Percentiles rank a stretch among this genome's conserved stretches.
Conservation (phyloP, 2,797 vertebrate species). For the Todus mexicanus region DNA sequence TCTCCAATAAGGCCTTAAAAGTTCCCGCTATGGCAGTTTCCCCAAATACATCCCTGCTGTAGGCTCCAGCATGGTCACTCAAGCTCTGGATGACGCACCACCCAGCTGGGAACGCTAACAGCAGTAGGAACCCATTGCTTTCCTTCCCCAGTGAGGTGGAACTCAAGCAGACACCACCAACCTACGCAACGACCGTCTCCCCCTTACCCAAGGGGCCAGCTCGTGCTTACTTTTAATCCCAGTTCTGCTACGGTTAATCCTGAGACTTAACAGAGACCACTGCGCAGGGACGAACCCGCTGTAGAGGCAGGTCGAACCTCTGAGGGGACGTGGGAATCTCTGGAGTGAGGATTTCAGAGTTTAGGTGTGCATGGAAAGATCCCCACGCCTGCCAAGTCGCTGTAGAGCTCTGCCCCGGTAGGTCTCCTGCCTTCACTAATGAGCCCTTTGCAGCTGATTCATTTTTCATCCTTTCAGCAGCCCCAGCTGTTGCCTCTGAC, state of each 20-base stretch:
- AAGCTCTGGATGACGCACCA: neutral
- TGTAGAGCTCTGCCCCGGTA: neutral
- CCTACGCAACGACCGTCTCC: neutral
- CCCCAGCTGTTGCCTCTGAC: constrained; percentile 43
- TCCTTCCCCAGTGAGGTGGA: neutral
- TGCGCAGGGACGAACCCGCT: neutral
- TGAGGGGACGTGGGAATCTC: neutral
- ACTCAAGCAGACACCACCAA: neutral
- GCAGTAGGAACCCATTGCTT: neutral
- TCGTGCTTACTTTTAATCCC: neutral
- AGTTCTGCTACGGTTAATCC: neutral
- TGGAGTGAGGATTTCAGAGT: neutral
- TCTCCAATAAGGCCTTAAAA: neutral
- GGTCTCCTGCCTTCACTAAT: neutral
- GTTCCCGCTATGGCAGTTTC: neutral
- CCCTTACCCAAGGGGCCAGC: neutral
- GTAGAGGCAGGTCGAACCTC: neutral
- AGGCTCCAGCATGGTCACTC: neutral
- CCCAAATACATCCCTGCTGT: neutral
- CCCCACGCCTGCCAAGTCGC: neutral
- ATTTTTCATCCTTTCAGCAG: constrained; percentile 29
- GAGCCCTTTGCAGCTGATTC: neutral
- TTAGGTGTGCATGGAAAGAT: neutral
- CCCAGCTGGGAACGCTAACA: neutral
- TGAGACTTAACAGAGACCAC: neutral